These are phyloP conservation scores for Trypoxylon attenuatum DNA, from an alignment of 2,888 invertebrate species.

Conservation along the genomic window DNA sequence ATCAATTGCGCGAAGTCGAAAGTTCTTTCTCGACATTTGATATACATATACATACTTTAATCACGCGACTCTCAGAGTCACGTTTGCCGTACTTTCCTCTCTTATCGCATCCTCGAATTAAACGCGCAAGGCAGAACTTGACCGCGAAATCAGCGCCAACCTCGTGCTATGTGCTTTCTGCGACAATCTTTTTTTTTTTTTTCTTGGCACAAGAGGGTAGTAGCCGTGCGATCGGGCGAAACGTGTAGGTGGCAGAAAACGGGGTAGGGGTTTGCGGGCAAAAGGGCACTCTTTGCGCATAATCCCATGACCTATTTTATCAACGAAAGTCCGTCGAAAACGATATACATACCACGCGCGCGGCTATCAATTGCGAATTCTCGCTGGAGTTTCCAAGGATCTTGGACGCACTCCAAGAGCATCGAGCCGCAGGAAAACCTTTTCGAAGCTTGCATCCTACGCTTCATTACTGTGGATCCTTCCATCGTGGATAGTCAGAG, in stretches of 20 bases:
- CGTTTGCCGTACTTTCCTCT: no score
- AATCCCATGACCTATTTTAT: conserved; percentile 62
- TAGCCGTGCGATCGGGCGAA: not conserved
- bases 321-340: conserved; percentile 29
- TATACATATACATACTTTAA: no score
- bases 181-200: conserved; percentile 10
- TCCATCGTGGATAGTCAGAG: conserved; percentile 7
- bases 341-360: conserved; percentile 32
- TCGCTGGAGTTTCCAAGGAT: conserved; percentile 55
- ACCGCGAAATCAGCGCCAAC: not conserved
- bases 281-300: conserved; percentile 52
- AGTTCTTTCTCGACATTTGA: no score
- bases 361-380: conserved; percentile 61
- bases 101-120: not conserved
- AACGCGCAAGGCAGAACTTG: not conserved
- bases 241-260: conserved; percentile 20
- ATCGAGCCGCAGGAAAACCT: not conserved
- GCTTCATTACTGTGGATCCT: conserved; percentile 17
- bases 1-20: no score
- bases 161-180: conserved; percentile 27
- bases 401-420: conserved; percentile 60
- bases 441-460: conserved; percentile 8
- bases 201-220: conserved; percentile 25
- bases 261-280: conserved; percentile 49
- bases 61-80: no score